A percentile compares a stretch with the other conserved stretches of the same genome.
phyloP scores from a whole-genome alignment of 2,113 vertebrate species.

The Delphinus delphis region DNA sequence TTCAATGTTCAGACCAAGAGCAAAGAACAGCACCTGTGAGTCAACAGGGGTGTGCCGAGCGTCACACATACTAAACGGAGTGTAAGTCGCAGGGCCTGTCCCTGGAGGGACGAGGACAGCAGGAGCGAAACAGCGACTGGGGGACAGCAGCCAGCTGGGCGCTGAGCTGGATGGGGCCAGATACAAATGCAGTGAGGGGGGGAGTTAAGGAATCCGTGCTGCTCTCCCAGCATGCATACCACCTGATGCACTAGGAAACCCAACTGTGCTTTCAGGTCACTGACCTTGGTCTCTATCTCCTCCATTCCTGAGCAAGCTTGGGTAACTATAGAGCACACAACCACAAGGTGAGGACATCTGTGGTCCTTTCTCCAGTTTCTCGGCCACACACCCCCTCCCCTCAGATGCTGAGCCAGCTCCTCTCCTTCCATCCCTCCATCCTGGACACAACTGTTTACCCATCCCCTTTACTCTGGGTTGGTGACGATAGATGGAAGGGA shows the following conservation, averaged over 20 bases:
- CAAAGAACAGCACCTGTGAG: slow-evolving; percentile 47
- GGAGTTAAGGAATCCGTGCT: not conserved
- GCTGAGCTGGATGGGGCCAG: not conserved
- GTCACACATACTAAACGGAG: not conserved
- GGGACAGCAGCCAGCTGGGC: not conserved
- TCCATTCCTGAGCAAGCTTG: not conserved
- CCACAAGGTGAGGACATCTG: not conserved
- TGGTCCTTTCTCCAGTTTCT: not conserved
- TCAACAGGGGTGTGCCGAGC: not conserved
- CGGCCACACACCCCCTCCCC: not conserved
- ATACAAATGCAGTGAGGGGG: not conserved
- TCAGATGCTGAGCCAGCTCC: not conserved
- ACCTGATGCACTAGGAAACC: not conserved
- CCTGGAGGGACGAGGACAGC: not conserved
- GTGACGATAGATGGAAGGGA: not conserved
- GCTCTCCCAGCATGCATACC: not conserved
- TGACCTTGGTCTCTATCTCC: not conserved
- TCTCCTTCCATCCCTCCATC: not conserved
- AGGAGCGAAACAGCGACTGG: not conserved
- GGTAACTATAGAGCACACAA: too few relatives aligned
- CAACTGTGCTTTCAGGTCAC: not conserved
- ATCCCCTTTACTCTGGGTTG: not conserved
- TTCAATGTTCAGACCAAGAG: slow-evolving; percentile 74
- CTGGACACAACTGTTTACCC: not conserved
- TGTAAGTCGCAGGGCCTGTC: not conserved